Evolutionary conservation across 2,797 vertebrate species (phyloP).

Genomic region (Lates japonicus): DNA sequence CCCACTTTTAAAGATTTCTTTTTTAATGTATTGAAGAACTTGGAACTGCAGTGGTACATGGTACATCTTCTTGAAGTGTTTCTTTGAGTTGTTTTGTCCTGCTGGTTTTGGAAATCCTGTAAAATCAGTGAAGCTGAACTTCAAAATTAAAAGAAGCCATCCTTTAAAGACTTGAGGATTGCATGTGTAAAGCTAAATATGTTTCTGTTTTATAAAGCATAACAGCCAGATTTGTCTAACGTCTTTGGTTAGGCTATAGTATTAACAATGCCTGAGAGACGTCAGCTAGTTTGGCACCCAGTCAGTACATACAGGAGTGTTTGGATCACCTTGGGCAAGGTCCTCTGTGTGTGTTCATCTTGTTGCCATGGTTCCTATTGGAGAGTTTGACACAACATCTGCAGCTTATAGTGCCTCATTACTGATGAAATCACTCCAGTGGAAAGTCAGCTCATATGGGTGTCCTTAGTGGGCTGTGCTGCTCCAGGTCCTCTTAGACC

Average conservation of each 20-base stretch:
- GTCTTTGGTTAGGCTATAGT: conserved; percentile 58
- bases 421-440: conserved; percentile 85
- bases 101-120: conserved; percentile 61
- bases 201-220: conserved; percentile 62
- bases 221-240: conserved; percentile 45
- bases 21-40: conserved; percentile 37
- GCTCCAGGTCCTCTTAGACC: conserved; percentile 74
- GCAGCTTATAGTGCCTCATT: conserved; percentile 86
- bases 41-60: conserved; percentile 41
- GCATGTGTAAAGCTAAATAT: conserved; percentile 57
- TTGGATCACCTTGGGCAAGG: conserved; percentile 83
- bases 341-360: conserved; percentile 79
- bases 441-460: conserved; percentile 84
- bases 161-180: conserved; percentile 39
- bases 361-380: conserved; percentile 77
- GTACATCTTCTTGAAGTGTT: conserved; percentile 40
- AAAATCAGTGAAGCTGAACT: conserved; percentile 52
- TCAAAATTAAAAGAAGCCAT: conserved; percentile 60
- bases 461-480: conserved; percentile 77
- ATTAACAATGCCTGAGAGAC: conserved; percentile 69
- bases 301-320: conserved; percentile 79
- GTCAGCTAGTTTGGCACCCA: conserved; percentile 67
- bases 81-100: conserved; percentile 57
- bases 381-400: conserved; percentile 86
- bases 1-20: conserved; percentile 52